Evolutionary conservation across 1,140 invertebrate species (phyloP), one percentile per base, ranked within the genome.

Genomic region (Drepana arcuata): DNA sequence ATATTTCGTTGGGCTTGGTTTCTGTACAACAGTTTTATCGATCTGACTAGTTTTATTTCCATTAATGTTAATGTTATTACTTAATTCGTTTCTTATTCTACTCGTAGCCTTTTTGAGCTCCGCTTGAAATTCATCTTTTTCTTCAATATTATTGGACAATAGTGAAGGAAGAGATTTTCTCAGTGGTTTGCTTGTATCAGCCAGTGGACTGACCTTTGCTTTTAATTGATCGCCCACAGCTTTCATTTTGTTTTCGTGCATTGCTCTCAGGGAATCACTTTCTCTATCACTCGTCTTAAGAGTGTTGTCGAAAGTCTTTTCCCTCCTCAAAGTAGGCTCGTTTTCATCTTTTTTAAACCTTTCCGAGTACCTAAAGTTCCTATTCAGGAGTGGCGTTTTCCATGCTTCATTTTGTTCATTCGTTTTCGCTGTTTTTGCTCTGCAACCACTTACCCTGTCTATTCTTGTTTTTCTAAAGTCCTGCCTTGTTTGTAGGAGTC

Each of bases 71-170:
- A 64, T 47, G 69, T 68, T 81, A 81, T 39, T 69, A 36, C 62
- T 69, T 74, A 82, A 60, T 41, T 82, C 72, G 42, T 80, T 86
- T 44, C 87, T 86, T 42, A 90, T 84, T 60, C 85, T 87, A 69
- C 83, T 84, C 27, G 89, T 89, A 13, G 86, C 88, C 60, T 89
- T 88, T 66, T 88, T 86, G 15, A 91, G 66, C 69, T 91, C 89
- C 14, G 85, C 84, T 73, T 89, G 86, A 73, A 91, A 90, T 71
- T 91, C 88, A 29, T 88, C 87, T 47, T 87, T 87, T 64, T 86
- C 87, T 63, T 88, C 80, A 64, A 86, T 88, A 51, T 85, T 82
- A 48, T 86, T 86, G 13, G 78, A 43, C 50, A 85, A 75, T 71
- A 85, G 74, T 47, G 84, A 73, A 54, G 84, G 84, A 74, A 83